A percentile compares a stretch with the other conserved stretches of the same genome.
phyloP scores from a whole-genome alignment of 2,113 vertebrate genomes.

The Ciconia maguari region DNA sequence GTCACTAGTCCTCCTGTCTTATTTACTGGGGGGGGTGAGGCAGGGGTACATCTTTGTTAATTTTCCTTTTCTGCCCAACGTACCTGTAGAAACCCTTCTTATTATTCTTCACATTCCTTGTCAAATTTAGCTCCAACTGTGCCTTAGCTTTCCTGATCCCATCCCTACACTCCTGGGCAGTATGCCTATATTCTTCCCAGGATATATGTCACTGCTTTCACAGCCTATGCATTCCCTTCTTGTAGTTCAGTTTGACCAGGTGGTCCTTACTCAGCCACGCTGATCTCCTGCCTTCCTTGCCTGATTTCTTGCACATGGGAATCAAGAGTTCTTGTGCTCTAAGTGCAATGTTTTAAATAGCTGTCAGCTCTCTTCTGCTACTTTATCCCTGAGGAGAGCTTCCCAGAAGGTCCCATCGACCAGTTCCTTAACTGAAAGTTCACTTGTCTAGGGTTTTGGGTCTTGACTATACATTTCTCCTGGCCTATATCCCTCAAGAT shows the following conservation, averaged over 20 bases:
- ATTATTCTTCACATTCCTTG: not conserved
- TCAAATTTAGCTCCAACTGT: not conserved
- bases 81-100: not conserved
- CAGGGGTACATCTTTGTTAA: not conserved
- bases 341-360: not conserved
- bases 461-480: not conserved
- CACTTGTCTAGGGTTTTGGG: not conserved
- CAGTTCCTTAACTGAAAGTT: not conserved
- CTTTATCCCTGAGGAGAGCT: not conserved
- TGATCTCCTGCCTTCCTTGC: not conserved
- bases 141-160: not conserved
- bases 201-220: not conserved
- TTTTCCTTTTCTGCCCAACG: not conserved
- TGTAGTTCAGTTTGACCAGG: not conserved
- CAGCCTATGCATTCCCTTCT: not conserved
- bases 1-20: not conserved
- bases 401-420: not conserved
- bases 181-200: not conserved
- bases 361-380: not conserved
- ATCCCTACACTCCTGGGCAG: not conserved
- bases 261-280: not conserved
- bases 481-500: not conserved
- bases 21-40: not conserved
- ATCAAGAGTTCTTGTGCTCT: not conserved
- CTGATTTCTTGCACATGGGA: not conserved